A percentile compares a stretch with the other conserved stretches of the same genome.
Conservation (phyloP, 2,113 vertebrate genomes). For the Cephalophus harveyi region DNA sequence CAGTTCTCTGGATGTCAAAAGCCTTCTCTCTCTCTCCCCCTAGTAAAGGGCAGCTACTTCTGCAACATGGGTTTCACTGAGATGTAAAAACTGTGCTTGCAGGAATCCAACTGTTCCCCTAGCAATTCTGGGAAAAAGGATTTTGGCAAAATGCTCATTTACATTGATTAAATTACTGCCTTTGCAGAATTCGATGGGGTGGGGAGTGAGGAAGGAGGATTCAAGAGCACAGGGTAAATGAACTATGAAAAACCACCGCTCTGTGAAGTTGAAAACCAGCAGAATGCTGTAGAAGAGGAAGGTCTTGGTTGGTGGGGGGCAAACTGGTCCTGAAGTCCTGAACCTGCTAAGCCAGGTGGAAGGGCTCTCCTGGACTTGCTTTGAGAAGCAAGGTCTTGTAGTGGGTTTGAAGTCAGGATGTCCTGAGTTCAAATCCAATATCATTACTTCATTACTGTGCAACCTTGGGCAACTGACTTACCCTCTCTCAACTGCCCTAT, state of each 20-base stretch:
- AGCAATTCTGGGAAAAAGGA: conserved; percentile 16
- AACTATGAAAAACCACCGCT: not conserved
- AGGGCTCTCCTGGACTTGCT: not conserved
- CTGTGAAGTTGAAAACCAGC: not conserved
- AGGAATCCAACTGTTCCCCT: not conserved
- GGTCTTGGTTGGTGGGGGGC: not conserved
- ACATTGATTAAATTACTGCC: not conserved
- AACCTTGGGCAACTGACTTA: not conserved
- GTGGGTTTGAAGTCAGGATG: not conserved
- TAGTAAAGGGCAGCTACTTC: not conserved
- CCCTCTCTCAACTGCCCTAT: not conserved
- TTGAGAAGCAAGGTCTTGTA: not conserved
- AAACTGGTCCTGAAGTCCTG: not conserved
- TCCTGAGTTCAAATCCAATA: not conserved
- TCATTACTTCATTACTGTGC: not conserved
- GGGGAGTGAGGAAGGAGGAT: not conserved
- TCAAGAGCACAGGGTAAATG: not conserved
- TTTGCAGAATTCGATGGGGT: not conserved
- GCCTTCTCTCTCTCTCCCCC: not conserved
- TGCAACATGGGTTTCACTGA: not conserved
- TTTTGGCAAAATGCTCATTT: not conserved
- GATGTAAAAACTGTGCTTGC: not conserved
- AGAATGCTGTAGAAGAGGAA: not conserved
- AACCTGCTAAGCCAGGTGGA: not conserved
- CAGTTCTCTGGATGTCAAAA: not conserved